Percentiles rank a stretch among this genome's conserved stretches.
phyloP scores from a whole-genome alignment of 2,888 invertebrate genomes.

The Mythimna impura region DNA sequence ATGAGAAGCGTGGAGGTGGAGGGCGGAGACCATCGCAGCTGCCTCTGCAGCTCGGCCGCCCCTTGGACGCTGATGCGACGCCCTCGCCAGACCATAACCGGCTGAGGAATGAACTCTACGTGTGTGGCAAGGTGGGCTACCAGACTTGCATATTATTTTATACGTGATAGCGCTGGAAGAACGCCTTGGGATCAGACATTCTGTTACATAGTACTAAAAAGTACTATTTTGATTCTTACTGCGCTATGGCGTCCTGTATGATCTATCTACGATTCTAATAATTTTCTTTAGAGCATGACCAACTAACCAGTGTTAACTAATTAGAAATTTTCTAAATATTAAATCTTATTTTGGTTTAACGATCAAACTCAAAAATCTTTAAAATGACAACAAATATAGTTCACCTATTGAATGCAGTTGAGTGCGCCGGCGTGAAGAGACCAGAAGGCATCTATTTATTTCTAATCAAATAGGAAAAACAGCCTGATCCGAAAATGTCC shows the following conservation, averaged over 20 bases:
- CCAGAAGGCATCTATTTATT: neutral
- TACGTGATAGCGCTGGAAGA: conserved; percentile 9
- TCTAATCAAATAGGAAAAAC: neutral
- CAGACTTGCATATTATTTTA: conserved; percentile 20
- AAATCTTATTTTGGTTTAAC: neutral
- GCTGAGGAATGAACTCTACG: conserved; percentile 92
- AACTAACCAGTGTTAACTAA: conserved; percentile 9
- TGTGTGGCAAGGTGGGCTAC: conserved; percentile 92
- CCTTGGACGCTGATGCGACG: conserved; percentile 91
- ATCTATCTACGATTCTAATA: neutral
- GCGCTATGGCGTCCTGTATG: neutral
- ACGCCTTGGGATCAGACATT: neutral
- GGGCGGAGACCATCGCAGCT: conserved; percentile 92
- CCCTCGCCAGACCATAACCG: conserved; percentile 91
- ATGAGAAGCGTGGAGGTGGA: conserved; percentile 92
- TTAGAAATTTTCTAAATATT: neutral
- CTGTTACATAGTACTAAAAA: neutral
- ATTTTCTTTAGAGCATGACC: conserved; percentile 23
- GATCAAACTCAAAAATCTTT: neutral
- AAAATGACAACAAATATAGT: neutral
- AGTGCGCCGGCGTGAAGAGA: neutral
- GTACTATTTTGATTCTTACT: neutral
- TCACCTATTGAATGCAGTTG: neutral
- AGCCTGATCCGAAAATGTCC: neutral
- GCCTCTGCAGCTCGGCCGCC: conserved; percentile 92